A percentile compares a stretch with the other conserved stretches of the same genome.
These are phyloP conservation scores for Allophyes oxyacanthae DNA, from an alignment of 2,888 invertebrate genomes.

Conservation along the genomic window DNA sequence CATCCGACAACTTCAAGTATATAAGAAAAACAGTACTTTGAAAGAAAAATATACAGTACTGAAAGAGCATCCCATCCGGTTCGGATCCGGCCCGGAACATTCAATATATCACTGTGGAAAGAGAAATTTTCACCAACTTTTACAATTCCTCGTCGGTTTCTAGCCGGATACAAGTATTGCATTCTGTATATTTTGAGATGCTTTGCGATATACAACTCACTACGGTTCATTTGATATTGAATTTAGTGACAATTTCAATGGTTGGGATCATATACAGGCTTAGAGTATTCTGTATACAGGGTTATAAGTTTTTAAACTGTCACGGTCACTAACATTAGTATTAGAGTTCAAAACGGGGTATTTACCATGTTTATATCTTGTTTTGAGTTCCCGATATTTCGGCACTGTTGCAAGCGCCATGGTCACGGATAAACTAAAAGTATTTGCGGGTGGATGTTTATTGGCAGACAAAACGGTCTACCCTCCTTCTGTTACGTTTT, in stretches of 20 bases:
- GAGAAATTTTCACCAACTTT: conserved; percentile 38
- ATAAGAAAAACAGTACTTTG: conserved; percentile 32
- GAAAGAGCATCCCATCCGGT: conserved; percentile 38
- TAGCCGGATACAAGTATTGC: conserved; percentile 18
- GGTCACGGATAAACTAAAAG: too few relatives aligned
- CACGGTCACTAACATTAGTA: too few relatives aligned
- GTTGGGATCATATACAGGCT: too few relatives aligned
- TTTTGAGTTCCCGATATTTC: too few relatives aligned
- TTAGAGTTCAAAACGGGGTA: too few relatives aligned
- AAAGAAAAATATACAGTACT: conserved; percentile 34
- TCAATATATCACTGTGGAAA: conserved; percentile 52
- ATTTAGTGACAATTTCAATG: background rate
- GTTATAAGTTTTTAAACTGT: too few relatives aligned
- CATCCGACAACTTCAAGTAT: background rate
- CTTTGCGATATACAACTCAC: conserved; percentile 1
- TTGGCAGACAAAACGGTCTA: too few relatives aligned
- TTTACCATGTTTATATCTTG: too few relatives aligned
- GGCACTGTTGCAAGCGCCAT: too few relatives aligned
- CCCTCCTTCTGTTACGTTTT: too few relatives aligned
- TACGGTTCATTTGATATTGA: background rate
- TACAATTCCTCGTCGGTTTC: conserved; percentile 36
- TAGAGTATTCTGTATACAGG: too few relatives aligned
- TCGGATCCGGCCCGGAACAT: conserved; percentile 43
- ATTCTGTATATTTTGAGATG: conserved; percentile 6
- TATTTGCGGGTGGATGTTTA: too few relatives aligned